Conservation (phyloP, 2,888 invertebrate genomes). For the Spicauda simplicius region DNA sequence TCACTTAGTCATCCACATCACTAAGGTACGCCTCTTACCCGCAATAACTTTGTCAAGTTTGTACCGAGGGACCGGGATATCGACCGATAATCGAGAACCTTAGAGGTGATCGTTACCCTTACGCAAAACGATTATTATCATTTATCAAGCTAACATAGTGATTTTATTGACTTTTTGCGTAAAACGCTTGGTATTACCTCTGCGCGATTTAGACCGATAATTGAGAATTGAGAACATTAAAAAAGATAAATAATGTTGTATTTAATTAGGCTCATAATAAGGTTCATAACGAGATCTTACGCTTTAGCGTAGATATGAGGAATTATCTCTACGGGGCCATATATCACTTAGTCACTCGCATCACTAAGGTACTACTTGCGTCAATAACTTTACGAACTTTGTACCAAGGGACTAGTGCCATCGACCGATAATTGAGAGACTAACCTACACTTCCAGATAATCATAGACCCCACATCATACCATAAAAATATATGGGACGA, state of each 20-base stretch:
- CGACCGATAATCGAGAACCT: slow-evolving; percentile 52
- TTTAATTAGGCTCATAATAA: not conserved
- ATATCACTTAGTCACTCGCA: slow-evolving; percentile 47
- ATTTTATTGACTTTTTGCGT: not conserved
- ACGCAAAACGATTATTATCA: not conserved
- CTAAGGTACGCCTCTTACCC: slow-evolving; percentile 25
- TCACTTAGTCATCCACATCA: slow-evolving; percentile 47
- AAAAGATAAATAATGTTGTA: not conserved
- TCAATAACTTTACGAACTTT: slow-evolving; percentile 28
- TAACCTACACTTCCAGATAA: not conserved
- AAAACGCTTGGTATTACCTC: no score
- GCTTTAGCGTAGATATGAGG: slow-evolving; percentile 31
- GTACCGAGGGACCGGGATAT: slow-evolving; percentile 47
- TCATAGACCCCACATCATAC: no score
- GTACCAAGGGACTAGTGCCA: slow-evolving; percentile 45
- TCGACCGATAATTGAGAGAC: slow-evolving; percentile 54
- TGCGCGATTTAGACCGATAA: no score
- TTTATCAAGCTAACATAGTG: not conserved
- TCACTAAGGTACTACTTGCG: slow-evolving; percentile 22
- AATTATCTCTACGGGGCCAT: slow-evolving; percentile 42
- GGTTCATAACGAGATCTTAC: not conserved
- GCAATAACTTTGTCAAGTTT: slow-evolving; percentile 36
- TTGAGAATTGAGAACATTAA: no score
- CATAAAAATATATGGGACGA: no score
- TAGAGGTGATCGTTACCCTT: not conserved